Conservation (phyloP, 2,888 invertebrate species). For the Drosophila putrida region DNA sequence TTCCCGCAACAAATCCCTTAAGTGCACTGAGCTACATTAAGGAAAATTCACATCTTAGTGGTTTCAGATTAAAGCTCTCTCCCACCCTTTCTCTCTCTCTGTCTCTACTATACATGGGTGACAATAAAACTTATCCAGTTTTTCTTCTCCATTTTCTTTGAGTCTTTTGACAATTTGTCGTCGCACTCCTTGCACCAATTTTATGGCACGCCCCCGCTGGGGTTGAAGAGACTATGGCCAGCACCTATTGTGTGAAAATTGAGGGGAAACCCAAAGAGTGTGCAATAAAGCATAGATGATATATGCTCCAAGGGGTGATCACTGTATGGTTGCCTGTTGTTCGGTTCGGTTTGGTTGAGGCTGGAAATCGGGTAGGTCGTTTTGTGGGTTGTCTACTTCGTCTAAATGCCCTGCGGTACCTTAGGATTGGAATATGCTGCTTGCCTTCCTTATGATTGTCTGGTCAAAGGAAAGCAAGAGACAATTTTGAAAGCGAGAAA, state of each 20-base stretch:
- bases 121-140: conserved; percentile 52
- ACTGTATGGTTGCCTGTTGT: conserved; percentile 8
- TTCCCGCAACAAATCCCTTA: conserved; percentile 39
- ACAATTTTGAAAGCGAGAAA: conserved; percentile 1
- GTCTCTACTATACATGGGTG: conserved; percentile 29
- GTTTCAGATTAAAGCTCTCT: conserved; percentile 58
- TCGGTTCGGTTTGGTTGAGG: conserved; percentile 15
- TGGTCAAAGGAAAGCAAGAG: not conserved
- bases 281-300: conserved; percentile 64
- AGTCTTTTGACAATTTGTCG: conserved; percentile 57
- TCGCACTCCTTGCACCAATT: conserved; percentile 49
- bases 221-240: conserved; percentile 10
- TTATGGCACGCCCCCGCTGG: conserved; percentile 32
- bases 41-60: conserved; percentile 56
- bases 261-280: conserved; percentile 24
- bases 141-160: conserved; percentile 9
- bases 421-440: conserved; percentile 29
- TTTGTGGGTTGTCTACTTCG: conserved; percentile 24
- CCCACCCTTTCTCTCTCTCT: not conserved
- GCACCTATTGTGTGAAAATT: conserved; percentile 42
- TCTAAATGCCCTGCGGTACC: conserved; percentile 20
- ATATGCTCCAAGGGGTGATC: conserved; percentile 45
- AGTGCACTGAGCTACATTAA: conserved; percentile 52
- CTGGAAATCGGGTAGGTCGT: conserved; percentile 24
- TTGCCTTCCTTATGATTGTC: not conserved